Base-by-base conservation (phyloP, 2,888 invertebrate genomes). In the Gasteruption jaculator region DNA sequence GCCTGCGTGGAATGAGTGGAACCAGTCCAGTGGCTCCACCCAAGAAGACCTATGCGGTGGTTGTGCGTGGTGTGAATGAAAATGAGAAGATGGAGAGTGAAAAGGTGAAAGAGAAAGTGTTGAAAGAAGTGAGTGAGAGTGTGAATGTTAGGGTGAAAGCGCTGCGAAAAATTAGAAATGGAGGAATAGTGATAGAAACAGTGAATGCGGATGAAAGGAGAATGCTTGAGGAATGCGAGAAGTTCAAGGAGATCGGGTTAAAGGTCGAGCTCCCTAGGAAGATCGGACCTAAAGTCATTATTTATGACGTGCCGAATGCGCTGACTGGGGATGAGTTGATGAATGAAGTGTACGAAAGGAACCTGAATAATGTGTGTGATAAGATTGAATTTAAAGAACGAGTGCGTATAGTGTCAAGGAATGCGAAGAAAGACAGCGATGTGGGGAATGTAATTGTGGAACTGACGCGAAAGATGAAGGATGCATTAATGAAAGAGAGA, bases 361-460 rank as follows among this genome's bases (percentile, higher is more conserved):
- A 20, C 19, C 5, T 35, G 5, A 7, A 21, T 7, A 25, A 24
- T 11, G 19, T 10, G n/a, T 11, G 30, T 18, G n/a, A 12, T 1
- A 4, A 3, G n/a, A 16, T 15, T 7, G 31, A 24, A 2, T 41
- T 19, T 27, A 12, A 26, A 11, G 10, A 31, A 22, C 21, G 3
- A n/a, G 33, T 20, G 33, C 12, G 18, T 11, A 16, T 32, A n/a
- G 25, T 38, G 12, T 10, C 20, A 3, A 8, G 31, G 15, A 18
- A 19, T 3, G 44, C 35, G 1, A 41, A 27, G 18, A 25, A 10
- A 11, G 22, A 16, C 2, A n/a, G 21, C 6, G 25, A 22, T 1
- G n/a, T 5, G 2, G 18, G 14, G 3, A 34, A 45, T 24, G 36
- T 40, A 32, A 25, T 48, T 2, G 12, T 33, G 1, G 45, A 42